Conservation (phyloP, 2,113 vertebrate genomes). For the Saimiri boliviensis region DNA sequence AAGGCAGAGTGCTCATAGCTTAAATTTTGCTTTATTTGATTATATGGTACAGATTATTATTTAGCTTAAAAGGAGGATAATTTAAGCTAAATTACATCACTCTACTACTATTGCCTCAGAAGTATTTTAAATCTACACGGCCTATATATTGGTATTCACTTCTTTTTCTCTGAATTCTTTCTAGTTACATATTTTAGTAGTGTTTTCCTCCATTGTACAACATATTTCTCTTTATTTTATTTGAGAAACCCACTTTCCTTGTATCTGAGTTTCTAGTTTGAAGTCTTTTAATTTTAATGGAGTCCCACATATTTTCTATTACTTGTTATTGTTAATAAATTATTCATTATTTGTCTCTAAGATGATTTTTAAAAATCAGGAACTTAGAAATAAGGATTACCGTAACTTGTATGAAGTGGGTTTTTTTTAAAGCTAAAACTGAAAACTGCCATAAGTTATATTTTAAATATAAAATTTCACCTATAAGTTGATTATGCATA, state of each 20-base stretch:
- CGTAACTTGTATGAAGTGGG: neutral
- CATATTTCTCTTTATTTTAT: neutral
- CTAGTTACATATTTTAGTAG: neutral
- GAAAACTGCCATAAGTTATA: neutral
- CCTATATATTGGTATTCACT: neutral
- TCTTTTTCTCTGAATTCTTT: neutral
- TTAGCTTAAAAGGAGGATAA: neutral
- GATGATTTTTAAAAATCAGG: neutral
- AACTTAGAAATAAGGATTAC: neutral
- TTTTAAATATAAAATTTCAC: neutral
- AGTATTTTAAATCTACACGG: neutral
- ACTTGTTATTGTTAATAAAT: neutral
- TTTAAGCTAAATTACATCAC: neutral
- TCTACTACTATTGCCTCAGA: neutral
- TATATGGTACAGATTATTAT: neutral
- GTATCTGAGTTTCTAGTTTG: neutral
- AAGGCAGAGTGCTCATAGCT: neutral
- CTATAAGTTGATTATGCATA: neutral
- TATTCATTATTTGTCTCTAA: neutral
- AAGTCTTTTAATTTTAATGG: neutral
- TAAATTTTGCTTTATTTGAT: neutral
- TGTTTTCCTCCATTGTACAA: neutral
- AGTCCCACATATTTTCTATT: neutral
- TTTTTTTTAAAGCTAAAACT: conserved; percentile 34
- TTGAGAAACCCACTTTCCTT: neutral